Conservation (phyloP, 2,888 invertebrate species). For the Aplocera efformata region DNA sequence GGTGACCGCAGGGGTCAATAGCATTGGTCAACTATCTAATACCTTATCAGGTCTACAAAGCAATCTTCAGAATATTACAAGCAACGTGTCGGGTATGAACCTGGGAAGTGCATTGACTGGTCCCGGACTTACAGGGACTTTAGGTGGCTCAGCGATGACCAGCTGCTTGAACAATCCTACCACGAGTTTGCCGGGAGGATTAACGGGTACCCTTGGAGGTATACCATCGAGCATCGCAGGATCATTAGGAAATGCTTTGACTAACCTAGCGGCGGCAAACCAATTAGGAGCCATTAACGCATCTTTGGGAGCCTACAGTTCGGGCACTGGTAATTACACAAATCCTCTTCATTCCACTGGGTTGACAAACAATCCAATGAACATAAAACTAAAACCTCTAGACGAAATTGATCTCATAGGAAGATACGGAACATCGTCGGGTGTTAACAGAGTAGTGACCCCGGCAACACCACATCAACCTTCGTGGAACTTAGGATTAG, state of each 20-base stretch:
- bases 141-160: conserved; percentile 69
- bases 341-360: conserved; percentile 82
- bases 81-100: conserved; percentile 67
- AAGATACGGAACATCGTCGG: conserved; percentile 72
- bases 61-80: conserved; percentile 69
- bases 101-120: conserved; percentile 66
- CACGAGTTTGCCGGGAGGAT: conserved; percentile 65
- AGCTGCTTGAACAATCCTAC: conserved; percentile 70
- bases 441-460: conserved; percentile 79
- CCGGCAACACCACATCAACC: conserved; percentile 84
- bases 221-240: conserved; percentile 66
- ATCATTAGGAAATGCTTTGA: conserved; percentile 64
- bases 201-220: conserved; percentile 65
- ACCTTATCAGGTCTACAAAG: conserved; percentile 72
- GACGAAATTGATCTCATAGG: conserved; percentile 85
- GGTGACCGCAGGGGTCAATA: conserved; percentile 73
- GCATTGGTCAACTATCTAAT: conserved; percentile 73
- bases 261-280: conserved; percentile 62
- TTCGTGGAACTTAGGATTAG: conserved; percentile 81
- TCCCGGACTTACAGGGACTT: conserved; percentile 71
- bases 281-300: conserved; percentile 68
- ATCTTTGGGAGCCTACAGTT: conserved; percentile 64
- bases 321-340: conserved; percentile 79
- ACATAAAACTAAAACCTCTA: conserved; percentile 85
- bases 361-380: conserved; percentile 80